phyloP scores from a whole-genome alignment of 2,888 invertebrate species.

The Drosophila macrospina region DNA sequence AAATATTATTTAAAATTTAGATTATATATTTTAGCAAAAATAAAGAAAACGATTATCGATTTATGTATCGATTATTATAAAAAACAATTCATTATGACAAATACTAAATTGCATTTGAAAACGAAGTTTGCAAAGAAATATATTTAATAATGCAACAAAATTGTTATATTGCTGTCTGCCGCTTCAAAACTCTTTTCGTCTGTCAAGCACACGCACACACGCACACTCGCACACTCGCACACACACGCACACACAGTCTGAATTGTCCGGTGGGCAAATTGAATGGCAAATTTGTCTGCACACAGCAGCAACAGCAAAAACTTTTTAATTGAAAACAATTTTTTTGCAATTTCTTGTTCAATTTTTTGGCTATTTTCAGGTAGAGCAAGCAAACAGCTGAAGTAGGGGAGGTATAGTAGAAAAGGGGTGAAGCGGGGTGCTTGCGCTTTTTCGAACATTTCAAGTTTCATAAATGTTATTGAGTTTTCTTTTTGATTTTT shows the following conservation, averaged over 20 bases:
- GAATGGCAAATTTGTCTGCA: constrained; percentile 77
- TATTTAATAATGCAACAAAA: constrained; percentile 15
- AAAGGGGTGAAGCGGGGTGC: not conserved
- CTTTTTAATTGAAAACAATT: constrained; percentile 78
- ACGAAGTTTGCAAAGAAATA: not conserved
- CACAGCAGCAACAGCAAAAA: constrained; percentile 66
- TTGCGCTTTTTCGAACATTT: constrained; percentile 38
- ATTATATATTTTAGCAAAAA: too few relatives aligned
- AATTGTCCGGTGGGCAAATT: constrained; percentile 69
- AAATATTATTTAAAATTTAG: too few relatives aligned
- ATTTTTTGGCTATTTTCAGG: constrained; percentile 46
- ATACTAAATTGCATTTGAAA: not conserved
- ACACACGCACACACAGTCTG: constrained; percentile 8
- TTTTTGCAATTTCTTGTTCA: constrained; percentile 59
- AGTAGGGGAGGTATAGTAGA: not conserved
- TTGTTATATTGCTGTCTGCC: constrained; percentile 7
- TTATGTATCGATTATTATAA: too few relatives aligned
- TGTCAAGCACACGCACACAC: constrained; percentile 17
- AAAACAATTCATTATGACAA: too few relatives aligned
- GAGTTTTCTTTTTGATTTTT: constrained; percentile 34
- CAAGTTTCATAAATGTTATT: constrained; percentile 79
- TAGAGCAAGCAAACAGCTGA: not conserved
- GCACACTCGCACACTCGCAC: constrained; percentile 2
- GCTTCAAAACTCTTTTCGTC: constrained; percentile 21
- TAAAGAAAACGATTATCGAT: too few relatives aligned